Evolutionary conservation across 2,888 invertebrate species (phyloP), one percentile per base, ranked within the genome.

Genomic region (Metalampra italica): DNA sequence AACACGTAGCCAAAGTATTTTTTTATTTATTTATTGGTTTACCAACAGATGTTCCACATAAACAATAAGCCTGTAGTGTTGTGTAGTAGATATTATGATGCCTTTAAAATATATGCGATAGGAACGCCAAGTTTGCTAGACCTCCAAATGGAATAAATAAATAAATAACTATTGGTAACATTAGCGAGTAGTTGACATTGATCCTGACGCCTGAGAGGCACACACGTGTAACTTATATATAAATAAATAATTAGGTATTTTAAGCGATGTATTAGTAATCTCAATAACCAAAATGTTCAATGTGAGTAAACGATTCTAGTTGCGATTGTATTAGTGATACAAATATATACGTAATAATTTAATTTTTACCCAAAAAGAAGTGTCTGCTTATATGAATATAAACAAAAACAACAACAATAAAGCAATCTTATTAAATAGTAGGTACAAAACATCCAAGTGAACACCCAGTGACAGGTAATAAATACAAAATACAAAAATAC

Each of bases 181-280:
- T 80, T 89, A 89, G 88, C 76, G 83, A 74, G 88, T 89, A 89
- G 89, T 77, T 79, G 75, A 86, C 85, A 86, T 85, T 88, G 89
- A 88, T 89, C 89, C 89, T 89, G 87, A 82, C 73, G 88, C 87
- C 89, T 89, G 71, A 70, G 84, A 88, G 88, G 88, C 89, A 86
- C 77, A 71, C 75, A 80, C 79, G 77, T 86, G 83, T 86, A 82
- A 84, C 82, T 82, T 76, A 75, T 76, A 76, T 73, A 71, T 73
- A 67, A 34, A 80, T 77, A 72, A 73, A 77, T 74, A 74, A 70
- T 66, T 47, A n/a, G n/a, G n/a, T n/a, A 43, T 75, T 75, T 71
- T 85, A 84, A 83, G 82, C 72, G 60, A 71, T 76, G 71, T 79
- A 76, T 85, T 80, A 86, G 82, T 85, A 77, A 79, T 73, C 75